These are phyloP conservation scores for Phrynocephalus forsythii DNA, from an alignment of 2,797 vertebrate genomes.

Conservation along the genomic window DNA sequence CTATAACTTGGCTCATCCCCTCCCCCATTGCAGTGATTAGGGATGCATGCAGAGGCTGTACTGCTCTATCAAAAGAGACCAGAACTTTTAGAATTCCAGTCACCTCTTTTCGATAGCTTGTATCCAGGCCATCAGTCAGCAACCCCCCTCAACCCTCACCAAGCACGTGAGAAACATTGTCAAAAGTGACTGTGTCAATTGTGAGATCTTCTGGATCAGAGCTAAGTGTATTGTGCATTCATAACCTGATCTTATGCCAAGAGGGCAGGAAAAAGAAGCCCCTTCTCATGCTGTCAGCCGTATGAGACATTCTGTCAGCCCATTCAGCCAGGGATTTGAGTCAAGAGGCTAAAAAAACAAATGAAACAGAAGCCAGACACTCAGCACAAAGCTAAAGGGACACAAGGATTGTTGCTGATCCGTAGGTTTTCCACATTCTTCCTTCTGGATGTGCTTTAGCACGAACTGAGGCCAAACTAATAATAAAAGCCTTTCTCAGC, in stretches of 20 bases:
- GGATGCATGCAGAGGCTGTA: background rate
- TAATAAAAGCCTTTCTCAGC: background rate
- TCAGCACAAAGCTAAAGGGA: background rate
- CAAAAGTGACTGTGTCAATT: background rate
- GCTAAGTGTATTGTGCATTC: background rate
- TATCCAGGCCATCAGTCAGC: background rate
- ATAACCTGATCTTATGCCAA: background rate
- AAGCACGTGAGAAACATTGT: background rate
- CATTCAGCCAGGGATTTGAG: background rate
- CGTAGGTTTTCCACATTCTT: background rate
- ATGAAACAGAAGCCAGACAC: background rate
- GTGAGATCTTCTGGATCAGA: background rate
- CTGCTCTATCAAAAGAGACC: background rate
- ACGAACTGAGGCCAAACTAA: background rate
- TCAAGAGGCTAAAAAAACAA: background rate
- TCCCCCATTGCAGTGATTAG: background rate
- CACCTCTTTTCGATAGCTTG: background rate
- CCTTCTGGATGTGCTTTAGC: background rate
- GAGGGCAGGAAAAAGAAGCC: background rate
- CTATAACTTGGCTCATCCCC: background rate
- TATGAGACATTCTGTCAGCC: background rate
- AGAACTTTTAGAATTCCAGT: background rate
- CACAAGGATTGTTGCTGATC: background rate
- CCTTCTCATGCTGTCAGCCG: background rate
- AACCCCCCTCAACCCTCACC: background rate